A percentile compares a stretch with the other conserved stretches of the same genome.
Conservation (phyloP, 2,797 vertebrate genomes). For the Chloroceryle amazona region DNA sequence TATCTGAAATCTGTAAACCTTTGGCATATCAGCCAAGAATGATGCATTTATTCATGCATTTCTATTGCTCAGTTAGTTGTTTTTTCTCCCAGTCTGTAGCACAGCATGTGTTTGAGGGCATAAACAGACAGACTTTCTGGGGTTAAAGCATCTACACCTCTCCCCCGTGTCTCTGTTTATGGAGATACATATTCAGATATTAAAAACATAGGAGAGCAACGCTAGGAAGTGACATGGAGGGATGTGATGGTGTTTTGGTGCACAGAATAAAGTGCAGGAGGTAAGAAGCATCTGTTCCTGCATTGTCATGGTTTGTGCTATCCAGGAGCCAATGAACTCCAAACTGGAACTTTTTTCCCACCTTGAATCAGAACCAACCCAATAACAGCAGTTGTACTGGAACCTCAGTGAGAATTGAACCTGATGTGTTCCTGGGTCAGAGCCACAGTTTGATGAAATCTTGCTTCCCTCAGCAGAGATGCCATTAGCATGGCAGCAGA, state of each 20-base stretch:
- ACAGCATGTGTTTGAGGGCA: conserved; percentile 18
- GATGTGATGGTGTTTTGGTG: background rate
- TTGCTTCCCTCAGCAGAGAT: background rate
- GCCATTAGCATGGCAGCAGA: background rate
- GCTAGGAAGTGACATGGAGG: background rate
- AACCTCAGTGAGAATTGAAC: background rate
- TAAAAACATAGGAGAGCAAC: background rate
- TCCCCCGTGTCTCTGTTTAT: background rate
- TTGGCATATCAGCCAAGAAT: conserved; percentile 2
- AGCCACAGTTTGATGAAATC: background rate
- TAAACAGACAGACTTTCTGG: background rate
- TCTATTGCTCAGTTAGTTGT: conserved; percentile 2
- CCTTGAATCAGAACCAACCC: background rate
- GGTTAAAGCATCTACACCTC: background rate
- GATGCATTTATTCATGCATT: conserved; percentile 42
- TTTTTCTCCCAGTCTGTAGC: background rate
- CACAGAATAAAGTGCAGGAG: background rate
- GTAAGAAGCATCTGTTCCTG: background rate
- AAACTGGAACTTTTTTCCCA: background rate
- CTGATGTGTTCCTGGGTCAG: background rate
- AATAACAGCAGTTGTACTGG: fast-evolving
- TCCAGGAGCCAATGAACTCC: background rate
- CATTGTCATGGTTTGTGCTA: background rate
- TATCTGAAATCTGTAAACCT: conserved; percentile 38
- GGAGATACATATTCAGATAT: background rate